Conservation (phyloP, 2,113 vertebrate species). For the Vulpes ferrilata region DNA sequence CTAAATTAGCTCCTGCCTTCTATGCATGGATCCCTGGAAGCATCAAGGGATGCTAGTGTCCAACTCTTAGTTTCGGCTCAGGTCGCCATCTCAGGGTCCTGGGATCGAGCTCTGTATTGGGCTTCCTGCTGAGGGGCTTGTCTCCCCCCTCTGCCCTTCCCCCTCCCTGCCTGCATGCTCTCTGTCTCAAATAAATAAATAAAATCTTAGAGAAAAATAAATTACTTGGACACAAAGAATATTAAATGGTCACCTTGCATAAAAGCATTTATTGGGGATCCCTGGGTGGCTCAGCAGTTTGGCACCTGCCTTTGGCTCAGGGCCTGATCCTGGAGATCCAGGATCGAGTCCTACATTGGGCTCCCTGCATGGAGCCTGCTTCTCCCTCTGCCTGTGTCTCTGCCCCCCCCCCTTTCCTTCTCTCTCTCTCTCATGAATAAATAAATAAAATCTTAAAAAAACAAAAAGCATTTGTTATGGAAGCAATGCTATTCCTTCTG, state of each 20-base stretch:
- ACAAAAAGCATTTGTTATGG: not conserved
- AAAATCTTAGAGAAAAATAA: not conserved
- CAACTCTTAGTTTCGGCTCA: not conserved
- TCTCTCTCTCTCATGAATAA: too few species aligned
- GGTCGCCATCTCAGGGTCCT: not conserved
- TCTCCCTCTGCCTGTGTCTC: too few species aligned
- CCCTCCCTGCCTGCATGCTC: not conserved
- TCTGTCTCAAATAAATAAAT: not conserved
- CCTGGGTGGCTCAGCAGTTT: too few species aligned
- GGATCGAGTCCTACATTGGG: too few species aligned
- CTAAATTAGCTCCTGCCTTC: not conserved
- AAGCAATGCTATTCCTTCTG: not conserved
- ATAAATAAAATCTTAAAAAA: too few species aligned
- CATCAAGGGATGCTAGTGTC: not conserved
- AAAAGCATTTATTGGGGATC: not conserved
- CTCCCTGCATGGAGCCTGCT: too few species aligned
- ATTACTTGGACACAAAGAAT: not conserved
- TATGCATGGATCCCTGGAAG: not conserved
- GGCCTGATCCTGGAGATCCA: too few species aligned
- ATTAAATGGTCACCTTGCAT: not conserved
- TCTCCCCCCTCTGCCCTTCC: not conserved
- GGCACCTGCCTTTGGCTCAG: too few species aligned
- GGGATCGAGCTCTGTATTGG: not conserved
- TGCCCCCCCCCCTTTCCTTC: too few species aligned
- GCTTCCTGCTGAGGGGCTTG: not conserved